Percentiles rank a stretch among this genome's conserved stretches.
These are phyloP conservation scores for Dasysyrphus tricinctus DNA, from an alignment of 2,888 invertebrate species.

Conservation along the genomic window DNA sequence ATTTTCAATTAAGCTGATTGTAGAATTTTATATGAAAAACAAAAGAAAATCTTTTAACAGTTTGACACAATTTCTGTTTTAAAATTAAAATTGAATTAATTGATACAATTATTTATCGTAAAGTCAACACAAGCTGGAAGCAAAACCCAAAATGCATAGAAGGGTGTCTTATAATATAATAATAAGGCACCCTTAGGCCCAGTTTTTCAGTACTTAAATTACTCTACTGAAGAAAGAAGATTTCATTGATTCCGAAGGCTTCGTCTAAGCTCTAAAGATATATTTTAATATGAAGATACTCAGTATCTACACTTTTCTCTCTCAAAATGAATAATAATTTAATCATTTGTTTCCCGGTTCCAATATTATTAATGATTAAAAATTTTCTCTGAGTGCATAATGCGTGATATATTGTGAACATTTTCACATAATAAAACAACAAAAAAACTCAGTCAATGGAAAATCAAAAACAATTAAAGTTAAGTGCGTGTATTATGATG, in stretches of 20 bases:
- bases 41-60: not conserved
- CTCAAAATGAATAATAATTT: not conserved
- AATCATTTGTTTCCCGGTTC: not conserved
- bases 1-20: not conserved
- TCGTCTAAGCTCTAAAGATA: too few relatives aligned
- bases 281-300: not conserved
- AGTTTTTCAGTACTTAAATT: too few relatives aligned
- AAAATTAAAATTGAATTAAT: too few relatives aligned
- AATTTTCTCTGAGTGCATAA: not conserved
- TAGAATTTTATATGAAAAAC: not conserved
- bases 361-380: not conserved
- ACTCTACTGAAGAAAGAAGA: not conserved
- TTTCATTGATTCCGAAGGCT: not conserved
- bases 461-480: constrained; percentile 25
- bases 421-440: constrained; percentile 16
- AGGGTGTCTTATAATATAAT: too few relatives aligned
- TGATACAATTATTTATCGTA: too few relatives aligned
- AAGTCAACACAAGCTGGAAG: too few relatives aligned
- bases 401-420: constrained; percentile 7
- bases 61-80: not conserved
- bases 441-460: not conserved
- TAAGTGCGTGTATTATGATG: constrained; percentile 35
- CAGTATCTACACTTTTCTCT: not conserved
- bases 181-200: too few relatives aligned
- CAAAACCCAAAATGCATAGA: too few relatives aligned